phyloP scores from a whole-genome alignment of 2,797 vertebrate genomes.

The Bovichtus diacanthus region DNA sequence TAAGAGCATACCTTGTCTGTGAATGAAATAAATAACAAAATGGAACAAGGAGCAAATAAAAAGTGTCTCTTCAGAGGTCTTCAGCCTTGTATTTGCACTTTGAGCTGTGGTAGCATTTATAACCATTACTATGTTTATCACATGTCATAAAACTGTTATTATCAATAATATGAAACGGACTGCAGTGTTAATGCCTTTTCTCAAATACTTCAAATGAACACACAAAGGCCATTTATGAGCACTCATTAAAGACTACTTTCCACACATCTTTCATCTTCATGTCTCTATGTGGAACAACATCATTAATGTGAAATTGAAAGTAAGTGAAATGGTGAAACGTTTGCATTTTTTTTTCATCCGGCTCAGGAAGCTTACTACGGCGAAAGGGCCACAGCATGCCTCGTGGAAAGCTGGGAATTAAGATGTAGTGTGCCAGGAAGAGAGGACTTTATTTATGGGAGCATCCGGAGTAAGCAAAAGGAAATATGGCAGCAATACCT shows the following conservation, averaged over 20 bases:
- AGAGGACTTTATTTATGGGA: constrained; percentile 79
- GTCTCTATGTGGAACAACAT: constrained; percentile 63
- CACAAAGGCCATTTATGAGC: constrained; percentile 54
- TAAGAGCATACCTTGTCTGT: constrained; percentile 4
- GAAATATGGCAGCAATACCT: constrained; percentile 78
- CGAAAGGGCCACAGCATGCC: constrained; percentile 65
- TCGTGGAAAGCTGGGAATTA: constrained; percentile 81
- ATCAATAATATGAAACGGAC: constrained; percentile 53
- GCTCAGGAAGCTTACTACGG: constrained; percentile 71
- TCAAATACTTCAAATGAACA: constrained; percentile 55
- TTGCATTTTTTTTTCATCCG: constrained; percentile 74
- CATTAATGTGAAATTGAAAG: constrained; percentile 73
- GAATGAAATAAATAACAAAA: background rate
- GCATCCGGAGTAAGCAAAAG: constrained; percentile 79
- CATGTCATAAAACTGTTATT: constrained; percentile 57
- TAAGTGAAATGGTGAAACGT: constrained; percentile 71
- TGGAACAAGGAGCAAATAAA: constrained; percentile 1
- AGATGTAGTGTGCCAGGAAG: constrained; percentile 77
- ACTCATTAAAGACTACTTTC: constrained; percentile 63
- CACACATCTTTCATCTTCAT: constrained; percentile 69
- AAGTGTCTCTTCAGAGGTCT: constrained; percentile 23
- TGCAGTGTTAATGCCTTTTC: constrained; percentile 24
- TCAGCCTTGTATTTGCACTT: constrained; percentile 65
- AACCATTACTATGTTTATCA: constrained; percentile 58
- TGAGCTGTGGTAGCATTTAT: constrained; percentile 49